A percentile compares a stretch with the other conserved stretches of the same genome.
Conservation (phyloP, 2,113 vertebrate genomes). For the Poeciliopsis prolifica region DNA sequence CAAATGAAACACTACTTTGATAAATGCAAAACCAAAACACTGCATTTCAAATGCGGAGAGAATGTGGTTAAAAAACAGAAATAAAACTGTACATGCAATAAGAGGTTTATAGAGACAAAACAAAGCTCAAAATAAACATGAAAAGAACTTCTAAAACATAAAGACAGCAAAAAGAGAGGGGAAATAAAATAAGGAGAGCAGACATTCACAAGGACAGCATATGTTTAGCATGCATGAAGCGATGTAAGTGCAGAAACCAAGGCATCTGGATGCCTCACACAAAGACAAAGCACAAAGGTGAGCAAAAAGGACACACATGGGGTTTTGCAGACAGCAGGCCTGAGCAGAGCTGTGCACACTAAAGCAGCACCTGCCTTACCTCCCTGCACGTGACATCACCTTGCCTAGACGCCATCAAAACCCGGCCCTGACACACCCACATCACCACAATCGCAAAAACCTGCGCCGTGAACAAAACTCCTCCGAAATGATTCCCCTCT, state of each 20-base stretch:
- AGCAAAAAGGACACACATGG: conserved; percentile 78
- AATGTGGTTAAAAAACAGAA: conserved; percentile 71
- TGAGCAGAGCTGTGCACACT: conserved; percentile 79
- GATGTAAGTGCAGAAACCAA: conserved; percentile 69
- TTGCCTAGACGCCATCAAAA: conserved; percentile 74
- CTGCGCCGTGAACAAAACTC: conserved; percentile 68
- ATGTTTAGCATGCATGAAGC: conserved; percentile 81
- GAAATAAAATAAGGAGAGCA: conserved; percentile 57
- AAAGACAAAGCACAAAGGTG: conserved; percentile 78
- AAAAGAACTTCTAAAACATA: conserved; percentile 32
- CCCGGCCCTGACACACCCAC: conserved; percentile 76
- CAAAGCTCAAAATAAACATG: conserved; percentile 51
- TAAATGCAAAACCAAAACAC: conserved; percentile 78
- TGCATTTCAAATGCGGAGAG: conserved; percentile 74
- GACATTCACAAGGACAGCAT: conserved; percentile 72
- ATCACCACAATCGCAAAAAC: conserved; percentile 72
- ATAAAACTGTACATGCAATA: conserved; percentile 71
- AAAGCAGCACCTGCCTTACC: conserved; percentile 79
- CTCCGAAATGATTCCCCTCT: conserved; percentile 69
- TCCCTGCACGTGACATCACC: conserved; percentile 74
- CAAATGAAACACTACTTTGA: conserved; percentile 80
- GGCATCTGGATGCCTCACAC: conserved; percentile 72
- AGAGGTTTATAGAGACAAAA: conserved; percentile 45
- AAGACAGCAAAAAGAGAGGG: conserved; percentile 59
- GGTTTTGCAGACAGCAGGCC: conserved; percentile 77